A percentile compares a stretch with the other conserved stretches of the same genome.
Evolutionary conservation across 2,113 vertebrate genomes (phyloP).

Genomic region (Lophochroa leadbeateri): DNA sequence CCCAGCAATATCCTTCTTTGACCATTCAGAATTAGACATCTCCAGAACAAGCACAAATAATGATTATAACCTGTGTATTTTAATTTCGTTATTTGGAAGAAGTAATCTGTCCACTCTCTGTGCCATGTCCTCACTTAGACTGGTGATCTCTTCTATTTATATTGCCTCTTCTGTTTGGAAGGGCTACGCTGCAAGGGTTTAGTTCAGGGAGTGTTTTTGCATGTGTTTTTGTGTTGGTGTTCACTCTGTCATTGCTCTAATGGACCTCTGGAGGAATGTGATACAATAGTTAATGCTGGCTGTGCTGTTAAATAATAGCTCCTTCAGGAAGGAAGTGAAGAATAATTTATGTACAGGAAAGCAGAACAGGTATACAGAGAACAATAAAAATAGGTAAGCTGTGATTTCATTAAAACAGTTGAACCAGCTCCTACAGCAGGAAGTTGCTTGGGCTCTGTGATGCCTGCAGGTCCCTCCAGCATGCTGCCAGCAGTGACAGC

Average conservation of each 20-base stretch:
- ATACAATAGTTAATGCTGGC: slow-evolving; percentile 7
- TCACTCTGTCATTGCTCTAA: slow-evolving; percentile 17
- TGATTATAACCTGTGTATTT: not conserved
- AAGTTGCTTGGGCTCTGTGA: not conserved
- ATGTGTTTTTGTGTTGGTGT: not conserved
- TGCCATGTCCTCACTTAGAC: not conserved
- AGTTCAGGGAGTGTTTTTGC: not conserved
- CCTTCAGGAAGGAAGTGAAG: slow-evolving; percentile 53
- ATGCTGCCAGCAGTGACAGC: not conserved
- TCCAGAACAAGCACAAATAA: not conserved
- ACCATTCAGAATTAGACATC: not conserved
- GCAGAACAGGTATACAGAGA: slow-evolving; percentile 10
- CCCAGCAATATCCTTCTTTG: not conserved
- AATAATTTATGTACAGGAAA: slow-evolving; percentile 59
- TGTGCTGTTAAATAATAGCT: slow-evolving; percentile 46
- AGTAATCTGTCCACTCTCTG: not conserved
- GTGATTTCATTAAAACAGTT: slow-evolving; percentile 12
- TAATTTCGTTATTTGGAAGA: not conserved
- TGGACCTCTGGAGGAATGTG: slow-evolving; percentile 16
- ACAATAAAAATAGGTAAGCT: slow-evolving; percentile 26
- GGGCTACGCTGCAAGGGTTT: not conserved
- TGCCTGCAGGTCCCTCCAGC: not conserved
- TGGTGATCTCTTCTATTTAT: not conserved
- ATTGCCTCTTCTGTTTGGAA: not conserved
- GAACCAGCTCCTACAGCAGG: not conserved